Base-by-base conservation (phyloP, 2,888 invertebrate genomes). In the Ormyrus labotus region DNA sequence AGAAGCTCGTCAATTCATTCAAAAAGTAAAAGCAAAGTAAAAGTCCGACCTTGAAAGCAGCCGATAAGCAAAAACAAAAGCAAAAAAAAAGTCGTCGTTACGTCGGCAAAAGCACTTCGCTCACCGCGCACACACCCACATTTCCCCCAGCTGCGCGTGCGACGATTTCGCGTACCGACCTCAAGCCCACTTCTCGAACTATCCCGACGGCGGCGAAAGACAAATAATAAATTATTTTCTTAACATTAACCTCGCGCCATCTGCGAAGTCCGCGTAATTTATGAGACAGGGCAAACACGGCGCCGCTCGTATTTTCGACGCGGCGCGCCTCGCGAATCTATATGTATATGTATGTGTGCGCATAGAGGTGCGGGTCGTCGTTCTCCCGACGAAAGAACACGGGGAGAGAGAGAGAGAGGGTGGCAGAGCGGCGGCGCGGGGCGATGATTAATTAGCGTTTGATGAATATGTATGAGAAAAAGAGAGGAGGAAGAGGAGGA, bases 391-490 rank as follows among this genome's bases (percentile, higher is more conserved):
- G 34, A 51, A 53, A 61, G n/a, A 58, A 45, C 34, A 58, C 9
- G 55, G 55, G 45, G 48, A 4, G 6, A 6, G 60, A 75, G 77
- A 53, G 80, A 72, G 19, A 48, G 71, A 67, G 75, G 78, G 81
- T 72, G 74, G 64, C 65, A 57, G 19, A 11, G 60, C 34, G 50
- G 85, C 83, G 83, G 81, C 75, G 67, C 68, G 85, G 84, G 85
- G 87, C 87, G 90, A 90, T 90, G 90, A 90, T 90, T 90, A 90
- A 90, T 90, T 90, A 90, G 89, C 88, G 89, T 89, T 89, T 89
- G 90, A 90, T 90, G 89, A 90, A 90, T 90, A 90, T 90, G 90
- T 89, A 90, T 90, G 90, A 90, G 88, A 84, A 83, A 83, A 82
- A 70, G 69, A 74, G 64, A 71, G 63, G 68, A 58, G 50, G 47